These are phyloP conservation scores for Molanna angustata DNA, from an alignment of 2,888 invertebrate species.

Conservation along the genomic window DNA sequence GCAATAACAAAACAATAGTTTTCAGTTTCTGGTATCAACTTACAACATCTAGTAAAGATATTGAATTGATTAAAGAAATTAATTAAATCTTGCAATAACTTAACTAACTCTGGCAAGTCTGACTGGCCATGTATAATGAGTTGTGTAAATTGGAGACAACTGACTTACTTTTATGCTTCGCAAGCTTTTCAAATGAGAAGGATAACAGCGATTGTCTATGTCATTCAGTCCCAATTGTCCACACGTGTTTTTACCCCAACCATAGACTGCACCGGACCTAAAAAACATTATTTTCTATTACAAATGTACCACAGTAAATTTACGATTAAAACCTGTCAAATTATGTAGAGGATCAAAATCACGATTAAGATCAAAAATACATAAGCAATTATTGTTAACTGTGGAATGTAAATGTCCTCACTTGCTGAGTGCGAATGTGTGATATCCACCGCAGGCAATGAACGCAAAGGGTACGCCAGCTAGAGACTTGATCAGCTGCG, in stretches of 20 bases:
- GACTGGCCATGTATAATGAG: too few species aligned
- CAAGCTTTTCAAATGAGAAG: constrained; percentile 73
- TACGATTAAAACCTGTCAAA: too few species aligned
- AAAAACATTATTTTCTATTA: background rate
- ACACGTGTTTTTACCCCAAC: constrained; percentile 82
- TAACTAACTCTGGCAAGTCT: too few species aligned
- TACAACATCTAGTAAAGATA: too few species aligned
- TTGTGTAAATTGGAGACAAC: too few species aligned
- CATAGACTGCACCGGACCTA: constrained; percentile 77
- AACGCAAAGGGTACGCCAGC: constrained; percentile 74
- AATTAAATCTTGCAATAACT: too few species aligned
- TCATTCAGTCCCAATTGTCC: constrained; percentile 84
- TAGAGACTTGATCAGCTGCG: constrained; percentile 64
- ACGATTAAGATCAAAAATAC: too few species aligned
- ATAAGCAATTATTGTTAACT: too few species aligned
- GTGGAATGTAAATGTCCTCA: constrained; percentile 42
- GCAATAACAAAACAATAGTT: too few species aligned
- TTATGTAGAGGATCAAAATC: too few species aligned
- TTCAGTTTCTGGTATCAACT: too few species aligned
- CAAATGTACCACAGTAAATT: background rate
- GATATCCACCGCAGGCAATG: constrained; percentile 79
- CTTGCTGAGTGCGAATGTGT: constrained; percentile 76
- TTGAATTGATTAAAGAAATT: too few species aligned
- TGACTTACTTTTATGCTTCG: constrained; percentile 66
- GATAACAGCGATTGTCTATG: constrained; percentile 63